Base-by-base conservation (phyloP, 2,113 vertebrate genomes). In the Sisor rabdophorus region DNA sequence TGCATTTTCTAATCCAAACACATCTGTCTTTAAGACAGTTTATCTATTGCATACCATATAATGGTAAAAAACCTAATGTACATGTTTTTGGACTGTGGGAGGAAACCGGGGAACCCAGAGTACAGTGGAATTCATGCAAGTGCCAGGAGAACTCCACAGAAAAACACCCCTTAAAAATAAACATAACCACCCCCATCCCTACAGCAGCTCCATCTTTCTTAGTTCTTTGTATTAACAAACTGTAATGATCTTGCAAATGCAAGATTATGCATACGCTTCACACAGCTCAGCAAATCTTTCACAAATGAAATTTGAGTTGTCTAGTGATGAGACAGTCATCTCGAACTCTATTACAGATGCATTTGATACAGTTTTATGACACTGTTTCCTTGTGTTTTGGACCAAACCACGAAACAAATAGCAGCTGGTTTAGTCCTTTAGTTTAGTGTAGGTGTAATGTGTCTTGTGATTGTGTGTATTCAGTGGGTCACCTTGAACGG, bases 331-430 rank as follows among this genome's bases (percentile, higher is more conserved):
- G n/a, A 16, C 20, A 26, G 44, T 7, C 44, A 17, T 68, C 16
- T 17, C 5, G 7, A 44, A 65, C 32, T 44, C 36, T 22, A 65
- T 24, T 7, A 54, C 56, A 63, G 40, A 74, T 52, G 19, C 8
- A 52, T 19, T 36, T 8, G 22, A 28, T 32, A 26, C 22, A 44
- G 54, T 55, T 53, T 55, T 26, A 48, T 61, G 75, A 77, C 36
- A 54, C 36, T 30, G 19, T 17, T 7, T 60, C 53, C 60, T 30
- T 61, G 60, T 53, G 48, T 68, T 63, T 64, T 59, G 50, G 28
- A 69, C 15, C 71, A 30, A 22, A 78, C 65, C 76, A 13, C 53
- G 72, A 71, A 63, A 44, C 32, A 71, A 60, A 78, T 53, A 28
- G 16, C 53, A 50, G 19, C 68, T 73, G 61, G 24, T 30, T 19